These are phyloP conservation scores for Sclerodermus sp. DNA, from an alignment of 2,888 invertebrate species.

Conservation along the genomic window DNA sequence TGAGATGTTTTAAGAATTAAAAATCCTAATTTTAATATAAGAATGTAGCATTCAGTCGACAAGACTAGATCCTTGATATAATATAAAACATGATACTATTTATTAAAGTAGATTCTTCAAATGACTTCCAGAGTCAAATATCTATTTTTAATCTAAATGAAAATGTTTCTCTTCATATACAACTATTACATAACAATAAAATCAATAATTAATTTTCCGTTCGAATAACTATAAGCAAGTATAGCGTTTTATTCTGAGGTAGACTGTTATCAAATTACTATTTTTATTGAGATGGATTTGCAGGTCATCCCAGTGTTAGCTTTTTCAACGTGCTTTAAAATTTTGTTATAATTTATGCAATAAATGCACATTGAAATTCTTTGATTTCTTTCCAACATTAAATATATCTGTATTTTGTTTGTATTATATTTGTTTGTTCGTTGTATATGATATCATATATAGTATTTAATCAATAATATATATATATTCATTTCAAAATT, in stretches of 20 bases:
- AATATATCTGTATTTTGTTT: too few relatives aligned
- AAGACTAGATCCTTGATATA: background rate
- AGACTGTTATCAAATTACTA: conserved; percentile 44
- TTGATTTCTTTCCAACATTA: too few relatives aligned
- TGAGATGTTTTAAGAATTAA: background rate
- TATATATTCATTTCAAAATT: background rate
- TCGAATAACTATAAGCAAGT: conserved; percentile 30
- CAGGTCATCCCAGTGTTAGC: conserved; percentile 4
- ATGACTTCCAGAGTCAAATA: background rate
- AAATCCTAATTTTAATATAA: background rate
- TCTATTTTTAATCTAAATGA: background rate
- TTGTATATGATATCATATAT: background rate
- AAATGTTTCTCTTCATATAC: background rate
- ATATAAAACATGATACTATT: background rate
- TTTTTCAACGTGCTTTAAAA: too few relatives aligned
- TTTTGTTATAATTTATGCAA: too few relatives aligned
- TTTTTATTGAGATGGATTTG: conserved; percentile 15
- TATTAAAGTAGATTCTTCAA: background rate
- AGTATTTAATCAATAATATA: background rate
- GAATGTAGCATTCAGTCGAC: background rate
- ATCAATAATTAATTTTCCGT: background rate
- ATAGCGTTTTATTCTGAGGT: conserved; percentile 50
- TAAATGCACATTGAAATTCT: too few relatives aligned
- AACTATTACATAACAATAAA: background rate
- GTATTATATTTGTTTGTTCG: too few relatives aligned